Evolutionary conservation across 2,888 invertebrate species (phyloP).

Genomic region (Oxycera nigricornis): DNA sequence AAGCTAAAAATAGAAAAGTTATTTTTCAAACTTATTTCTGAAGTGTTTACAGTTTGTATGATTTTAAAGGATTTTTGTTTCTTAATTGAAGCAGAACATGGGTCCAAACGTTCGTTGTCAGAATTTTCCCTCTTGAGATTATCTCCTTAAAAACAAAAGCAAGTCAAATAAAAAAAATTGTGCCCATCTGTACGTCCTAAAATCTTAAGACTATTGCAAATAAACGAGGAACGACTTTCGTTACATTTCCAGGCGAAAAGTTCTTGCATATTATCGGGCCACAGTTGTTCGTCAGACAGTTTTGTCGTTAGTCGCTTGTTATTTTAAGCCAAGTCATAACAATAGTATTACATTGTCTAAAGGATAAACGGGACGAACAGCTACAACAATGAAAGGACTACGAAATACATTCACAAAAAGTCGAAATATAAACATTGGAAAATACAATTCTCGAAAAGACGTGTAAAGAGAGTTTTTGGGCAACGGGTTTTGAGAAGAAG

Average conservation of each 20-base stretch:
- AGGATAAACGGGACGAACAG: neutral
- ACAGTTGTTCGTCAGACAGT: slow-evolving; percentile 34
- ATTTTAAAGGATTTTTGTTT: no score
- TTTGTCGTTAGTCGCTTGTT: slow-evolving; percentile 27
- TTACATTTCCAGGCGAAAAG: slow-evolving; percentile 21
- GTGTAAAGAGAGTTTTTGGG: neutral
- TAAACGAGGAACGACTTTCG: slow-evolving; percentile 42
- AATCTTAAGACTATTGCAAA: slow-evolving; percentile 42
- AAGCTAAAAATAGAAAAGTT: no score
- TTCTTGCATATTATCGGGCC: neutral
- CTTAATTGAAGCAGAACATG: no score
- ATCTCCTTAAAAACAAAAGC: neutral
- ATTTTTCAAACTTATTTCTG: no score
- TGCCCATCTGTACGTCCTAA: slow-evolving; percentile 42
- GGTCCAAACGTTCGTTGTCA: no score
- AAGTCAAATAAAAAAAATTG: slow-evolving; percentile 15
- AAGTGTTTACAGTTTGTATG: no score
- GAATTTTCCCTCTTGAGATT: no score
- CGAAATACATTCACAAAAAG: neutral
- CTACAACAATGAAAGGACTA: neutral
- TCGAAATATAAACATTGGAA: slow-evolving; percentile 20
- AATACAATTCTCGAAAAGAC: slow-evolving; percentile 22
- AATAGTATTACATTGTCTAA: slow-evolving; percentile 1
- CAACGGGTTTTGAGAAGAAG: neutral
- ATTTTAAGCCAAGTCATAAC: slow-evolving; percentile 24